Percentiles rank a stretch among this genome's conserved stretches.
These are phyloP conservation scores for Scaptomyza pallida DNA, from an alignment of 1,140 invertebrate genomes.

Conservation along the genomic window DNA sequence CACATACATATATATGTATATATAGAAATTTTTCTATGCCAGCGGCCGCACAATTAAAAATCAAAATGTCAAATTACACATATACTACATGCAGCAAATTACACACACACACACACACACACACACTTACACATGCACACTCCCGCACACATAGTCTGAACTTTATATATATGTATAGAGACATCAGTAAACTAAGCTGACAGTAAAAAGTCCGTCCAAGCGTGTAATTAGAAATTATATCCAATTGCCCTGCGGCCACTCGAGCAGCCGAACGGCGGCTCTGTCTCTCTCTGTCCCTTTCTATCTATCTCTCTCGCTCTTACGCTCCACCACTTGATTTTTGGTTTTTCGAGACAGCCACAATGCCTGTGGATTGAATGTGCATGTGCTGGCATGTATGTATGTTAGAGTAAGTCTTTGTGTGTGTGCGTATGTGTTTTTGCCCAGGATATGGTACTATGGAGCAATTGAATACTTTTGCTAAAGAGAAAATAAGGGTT, in stretches of 20 bases:
- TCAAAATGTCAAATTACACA: constrained; percentile 82
- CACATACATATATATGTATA: no score
- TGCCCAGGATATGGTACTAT: background rate
- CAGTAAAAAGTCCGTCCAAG: constrained; percentile 82
- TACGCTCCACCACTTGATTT: constrained; percentile 49
- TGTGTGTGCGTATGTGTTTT: constrained; percentile 45
- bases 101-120: constrained; percentile 52
- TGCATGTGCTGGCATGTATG: constrained; percentile 28
- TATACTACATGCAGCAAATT: constrained; percentile 77
- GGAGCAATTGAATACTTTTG: background rate
- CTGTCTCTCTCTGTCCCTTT: background rate
- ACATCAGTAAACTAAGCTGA: constrained; percentile 82
- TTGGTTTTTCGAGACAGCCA: constrained; percentile 74
- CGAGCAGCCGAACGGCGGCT: constrained; percentile 63
- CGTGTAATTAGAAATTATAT: constrained; percentile 82
- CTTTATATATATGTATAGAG: constrained; percentile 55
- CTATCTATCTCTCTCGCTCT: background rate
- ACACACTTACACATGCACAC: constrained; percentile 13
- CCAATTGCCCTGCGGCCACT: constrained; percentile 81
- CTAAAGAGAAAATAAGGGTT: no score
- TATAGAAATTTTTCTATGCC: constrained; percentile 68
- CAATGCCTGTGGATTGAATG: constrained; percentile 63
- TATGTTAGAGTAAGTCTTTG: constrained; percentile 32
- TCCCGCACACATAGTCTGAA: background rate
- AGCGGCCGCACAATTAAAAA: constrained; percentile 76